Base-by-base conservation (phyloP, 1,140 invertebrate genomes). In the Homalodisca vitripennis region DNA sequence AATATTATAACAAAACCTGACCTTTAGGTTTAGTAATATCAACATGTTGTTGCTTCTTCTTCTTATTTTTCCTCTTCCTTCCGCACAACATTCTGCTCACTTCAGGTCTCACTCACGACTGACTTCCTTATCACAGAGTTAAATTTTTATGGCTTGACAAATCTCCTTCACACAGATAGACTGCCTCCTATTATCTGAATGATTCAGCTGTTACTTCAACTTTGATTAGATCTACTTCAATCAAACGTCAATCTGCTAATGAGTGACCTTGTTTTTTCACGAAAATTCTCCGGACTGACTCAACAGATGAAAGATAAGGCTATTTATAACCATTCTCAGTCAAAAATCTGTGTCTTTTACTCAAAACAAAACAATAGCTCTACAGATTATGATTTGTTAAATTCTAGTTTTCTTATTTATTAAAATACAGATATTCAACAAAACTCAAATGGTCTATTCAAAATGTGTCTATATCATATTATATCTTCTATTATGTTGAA, bases 21-120 rank as follows among this genome's bases (percentile, higher is more conserved):
- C 55, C 55, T 60, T 60, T 26, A 60, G 68, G 27, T 69, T 60
- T 60, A 3, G 6, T 6, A 60, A 27, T 24, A 14, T 60, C 26
- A 2, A 22, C 26, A 60, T 30, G 10, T 27, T 26, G 22, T 14
- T 3, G 3, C 27, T 60, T 60, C 26, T 60, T 60, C 3, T 60
- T 60, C 55, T 60, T 60, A 30, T 24, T 60, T 60, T 51, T 51
- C 17, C 55, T 22, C 29, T 60, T 60, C 14, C 24, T 26, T 27
- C 55, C 55, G 55, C 55, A 60, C 55, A 60, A 60, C 55, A 60
- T 60, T 6, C 17, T 41, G 34, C 17, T 41, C 17, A 41, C 34
- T 41, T 41, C 6, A 6, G 17, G 17, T 6, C 34, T 41, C 34
- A 41, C 34, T 6, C 6, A 41, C 34, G 17, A 41, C 34, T 41